Evolutionary conservation across 2,888 invertebrate genomes (phyloP), one percentile per base, ranked within the genome.

Genomic region (Crocallis elinguaria): DNA sequence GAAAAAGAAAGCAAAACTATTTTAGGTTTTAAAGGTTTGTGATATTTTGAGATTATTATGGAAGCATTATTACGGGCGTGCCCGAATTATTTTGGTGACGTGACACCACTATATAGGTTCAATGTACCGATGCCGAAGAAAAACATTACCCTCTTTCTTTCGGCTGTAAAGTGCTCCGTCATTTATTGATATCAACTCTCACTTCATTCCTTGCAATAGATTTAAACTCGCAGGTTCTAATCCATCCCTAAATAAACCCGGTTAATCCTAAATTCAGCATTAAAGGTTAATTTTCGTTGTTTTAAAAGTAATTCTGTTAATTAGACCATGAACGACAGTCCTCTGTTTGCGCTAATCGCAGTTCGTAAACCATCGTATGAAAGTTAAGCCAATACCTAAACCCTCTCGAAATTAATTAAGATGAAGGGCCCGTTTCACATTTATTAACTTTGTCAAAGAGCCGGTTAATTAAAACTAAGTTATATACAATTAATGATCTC

Each of bases 381-480:
- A 68, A 72, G 62, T 64, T 66, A 58, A 65, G 65, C 61, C 64
- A 68, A 70, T 71, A n/a, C n/a, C n/a, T n/a, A 71, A 72, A 67
- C 62, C 64, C 66, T 67, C 62, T 70, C 60, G 60, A 69, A 76
- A 73, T 77, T 76, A 75, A 79, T 77, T 78, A 70, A 73, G 67
- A 73, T 62, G 59, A 67, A 62, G 62, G 63, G 58, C 62, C 57
- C 67, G 68, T 70, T 71, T 71, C 66, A 71, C 71, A 73, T 74
- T 75, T 71, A 69, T 73, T 66, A 72, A 76, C 73, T 75, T 73
- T 69, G 66, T 73, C 73, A 75, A 79, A 77, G 75, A 71, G 69
- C 62, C 56, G 66, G 70, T 74, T 79, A 76, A 77, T 79, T 78
- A 75, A 62, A 75, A 77, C 67, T 69, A 67, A 74, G 75, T 73